Evolutionary conservation across 2,113 vertebrate genomes (phyloP), one percentile per base, ranked within the genome.

Genomic region (Equus quagga): DNA sequence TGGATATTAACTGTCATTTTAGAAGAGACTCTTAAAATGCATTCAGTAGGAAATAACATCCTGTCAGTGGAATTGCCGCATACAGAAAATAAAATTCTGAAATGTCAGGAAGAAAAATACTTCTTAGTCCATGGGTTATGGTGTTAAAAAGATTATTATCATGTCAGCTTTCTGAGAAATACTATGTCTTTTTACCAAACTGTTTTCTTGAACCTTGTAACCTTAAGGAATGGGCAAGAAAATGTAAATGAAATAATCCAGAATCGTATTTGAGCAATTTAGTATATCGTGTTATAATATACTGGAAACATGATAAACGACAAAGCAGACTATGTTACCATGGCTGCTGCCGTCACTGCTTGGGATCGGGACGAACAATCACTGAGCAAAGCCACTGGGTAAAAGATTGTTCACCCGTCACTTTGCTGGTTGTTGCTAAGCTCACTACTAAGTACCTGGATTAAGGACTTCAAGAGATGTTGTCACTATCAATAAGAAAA

Each of bases 11-110:
- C 10, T 86, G 14, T 26, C 51, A 17, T 28, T 56, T 88, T 19
- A 85, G 54, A 92, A 89, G 51, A 93, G 82, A 78, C 56, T 79
- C 44, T 69, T 79, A 92, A 96, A 80, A 90, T 72, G 41, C 21
- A 33, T 6, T 88, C 51, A 51, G 26, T 31, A 72, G 12, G 24
- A 83, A 49, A n/a, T 54, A 79, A 81, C 23, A n/a, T 80, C 31
- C 0, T 54, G 1, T 62, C 46, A 88, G 11, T 78, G n/a, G 7
- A 62, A 60, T 5, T 75, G n/a, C 44, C 31, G 11, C 11, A 36
- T 18, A 62, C 9, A 70, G 23, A 65, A 41, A 89, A 75, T 21
- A 85, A 51, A 81, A n/a, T 49, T 93, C 49, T 58, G 24, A 69
- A 70, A 10, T 23, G 5, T 31, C 3, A 60, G 82, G 76, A 76